phyloP scores from a whole-genome alignment of 2,888 invertebrate species.

The Neria commutata region DNA sequence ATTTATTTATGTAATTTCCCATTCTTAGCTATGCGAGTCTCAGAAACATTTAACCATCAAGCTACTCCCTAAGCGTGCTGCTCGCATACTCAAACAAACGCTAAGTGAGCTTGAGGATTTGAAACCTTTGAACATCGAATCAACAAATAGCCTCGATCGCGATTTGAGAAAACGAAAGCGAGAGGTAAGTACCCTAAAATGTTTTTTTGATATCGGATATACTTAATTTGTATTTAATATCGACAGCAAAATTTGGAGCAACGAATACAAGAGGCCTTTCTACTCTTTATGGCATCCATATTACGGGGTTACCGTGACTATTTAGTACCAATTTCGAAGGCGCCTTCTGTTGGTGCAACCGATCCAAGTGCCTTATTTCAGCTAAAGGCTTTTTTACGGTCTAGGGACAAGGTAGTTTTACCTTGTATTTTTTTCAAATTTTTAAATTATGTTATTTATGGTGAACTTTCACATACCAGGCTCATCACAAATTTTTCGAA shows the following conservation, averaged over 20 bases:
- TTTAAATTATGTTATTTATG: not conserved
- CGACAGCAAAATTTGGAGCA: constrained; percentile 81
- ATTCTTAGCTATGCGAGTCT: constrained; percentile 78
- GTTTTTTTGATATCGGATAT: not conserved
- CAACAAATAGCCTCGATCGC: constrained; percentile 75
- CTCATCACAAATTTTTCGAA: constrained; percentile 86
- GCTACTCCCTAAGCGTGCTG: constrained; percentile 85
- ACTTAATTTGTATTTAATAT: not conserved
- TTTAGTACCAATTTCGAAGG: constrained; percentile 90
- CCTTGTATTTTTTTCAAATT: not conserved
- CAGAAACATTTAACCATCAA: constrained; percentile 82
- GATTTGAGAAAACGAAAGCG: constrained; percentile 82
- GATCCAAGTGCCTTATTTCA: constrained; percentile 96
- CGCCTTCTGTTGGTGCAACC: constrained; percentile 91
- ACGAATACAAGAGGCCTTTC: constrained; percentile 96
- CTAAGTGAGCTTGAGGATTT: constrained; percentile 77
- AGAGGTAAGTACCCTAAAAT: constrained; percentile 62
- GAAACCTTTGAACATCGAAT: constrained; percentile 62
- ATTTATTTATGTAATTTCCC: not conserved
- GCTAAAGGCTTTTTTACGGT: constrained; percentile 84
- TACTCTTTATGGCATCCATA: constrained; percentile 92
- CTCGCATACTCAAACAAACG: constrained; percentile 78
- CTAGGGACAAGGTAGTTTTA: constrained; percentile 76
- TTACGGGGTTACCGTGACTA: constrained; percentile 88
- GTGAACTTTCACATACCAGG: constrained; percentile 54